Percentiles rank a stretch among this genome's conserved stretches.
Conservation (phyloP, 2,797 vertebrate genomes). For the Epinephelus awoara region DNA sequence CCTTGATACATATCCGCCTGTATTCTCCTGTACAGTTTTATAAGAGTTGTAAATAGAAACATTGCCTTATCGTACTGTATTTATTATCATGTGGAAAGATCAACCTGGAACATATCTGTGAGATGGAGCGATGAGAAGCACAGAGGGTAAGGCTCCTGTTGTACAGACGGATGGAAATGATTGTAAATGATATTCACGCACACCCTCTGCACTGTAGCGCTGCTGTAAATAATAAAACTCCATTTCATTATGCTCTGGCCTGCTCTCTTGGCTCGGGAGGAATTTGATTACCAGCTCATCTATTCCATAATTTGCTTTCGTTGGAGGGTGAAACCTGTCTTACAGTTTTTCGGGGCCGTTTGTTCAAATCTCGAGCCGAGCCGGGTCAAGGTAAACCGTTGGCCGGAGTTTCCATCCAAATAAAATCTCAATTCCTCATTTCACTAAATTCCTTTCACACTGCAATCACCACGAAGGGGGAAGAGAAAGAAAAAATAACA, state of each 20-base stretch:
- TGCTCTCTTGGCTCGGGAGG: slow-evolving; percentile 50
- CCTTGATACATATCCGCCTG: slow-evolving; percentile 23
- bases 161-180: slow-evolving; percentile 67
- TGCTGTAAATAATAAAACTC: slow-evolving; percentile 84
- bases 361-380: slow-evolving; percentile 36
- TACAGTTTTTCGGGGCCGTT: slow-evolving; percentile 44
- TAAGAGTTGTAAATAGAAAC: slow-evolving; percentile 82
- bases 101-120: slow-evolving; percentile 55
- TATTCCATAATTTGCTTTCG: slow-evolving; percentile 72
- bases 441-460: slow-evolving; percentile 59
- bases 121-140: slow-evolving; percentile 46
- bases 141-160: slow-evolving; percentile 50
- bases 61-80: slow-evolving; percentile 82
- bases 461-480: slow-evolving; percentile 64
- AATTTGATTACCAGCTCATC: slow-evolving; percentile 72
- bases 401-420: slow-evolving; percentile 64
- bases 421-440: slow-evolving; percentile 60
- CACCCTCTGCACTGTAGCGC: slow-evolving; percentile 71
- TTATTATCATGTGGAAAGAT: slow-evolving; percentile 73
- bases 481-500: slow-evolving; percentile 58
- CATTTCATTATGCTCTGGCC: slow-evolving; percentile 75
- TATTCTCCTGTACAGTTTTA: slow-evolving; percentile 84
- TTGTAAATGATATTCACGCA: slow-evolving; percentile 72
- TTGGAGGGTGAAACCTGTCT: slow-evolving; percentile 63
- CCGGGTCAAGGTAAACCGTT: slow-evolving; percentile 64